Conservation (phyloP, 2,113 vertebrate species). For the human region DNA sequence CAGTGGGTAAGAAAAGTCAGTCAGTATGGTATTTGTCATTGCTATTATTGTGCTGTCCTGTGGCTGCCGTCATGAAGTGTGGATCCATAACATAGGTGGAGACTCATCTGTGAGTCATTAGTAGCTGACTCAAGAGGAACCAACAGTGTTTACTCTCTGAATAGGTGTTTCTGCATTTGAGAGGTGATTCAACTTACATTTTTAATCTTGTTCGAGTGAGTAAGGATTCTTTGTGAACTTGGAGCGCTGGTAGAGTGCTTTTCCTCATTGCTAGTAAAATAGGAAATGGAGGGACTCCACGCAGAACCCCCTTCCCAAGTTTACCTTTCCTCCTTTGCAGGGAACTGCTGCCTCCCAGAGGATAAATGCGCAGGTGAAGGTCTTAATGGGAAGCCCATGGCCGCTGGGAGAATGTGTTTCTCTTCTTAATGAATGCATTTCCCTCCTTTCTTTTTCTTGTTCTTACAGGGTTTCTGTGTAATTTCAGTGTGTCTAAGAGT, state of each 20-base stretch:
- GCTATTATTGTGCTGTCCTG: background rate
- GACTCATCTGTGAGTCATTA: background rate
- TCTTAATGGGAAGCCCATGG: background rate
- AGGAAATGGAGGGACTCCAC: background rate
- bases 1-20: background rate
- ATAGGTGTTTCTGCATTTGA: background rate
- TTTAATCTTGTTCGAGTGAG: background rate
- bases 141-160: background rate
- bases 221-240: background rate
- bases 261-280: background rate
- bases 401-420: background rate
- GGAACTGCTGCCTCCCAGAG: slow-evolving; percentile 19
- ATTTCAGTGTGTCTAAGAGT: background rate
- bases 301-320: background rate
- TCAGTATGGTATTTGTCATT: background rate
- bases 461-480: background rate
- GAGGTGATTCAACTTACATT: background rate
- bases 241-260: background rate
- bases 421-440: background rate
- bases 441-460: background rate
- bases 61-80: background rate
- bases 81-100: background rate
- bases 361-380: background rate
- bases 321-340: background rate
- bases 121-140: background rate